phyloP scores from a whole-genome alignment of 2,113 vertebrate genomes.

The Coracopsis vasa region DNA sequence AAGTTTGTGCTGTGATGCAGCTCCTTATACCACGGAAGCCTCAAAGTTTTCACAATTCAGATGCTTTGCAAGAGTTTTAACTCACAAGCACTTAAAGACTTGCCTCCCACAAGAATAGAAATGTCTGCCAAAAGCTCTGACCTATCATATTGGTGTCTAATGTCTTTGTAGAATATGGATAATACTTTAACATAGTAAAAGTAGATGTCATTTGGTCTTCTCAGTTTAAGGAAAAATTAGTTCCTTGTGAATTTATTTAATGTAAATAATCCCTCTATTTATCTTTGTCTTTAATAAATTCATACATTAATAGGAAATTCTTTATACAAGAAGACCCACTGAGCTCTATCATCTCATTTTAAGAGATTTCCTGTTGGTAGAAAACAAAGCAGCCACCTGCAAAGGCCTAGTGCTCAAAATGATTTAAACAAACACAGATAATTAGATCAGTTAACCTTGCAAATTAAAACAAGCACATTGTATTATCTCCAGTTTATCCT shows the following conservation, averaged over 20 bases:
- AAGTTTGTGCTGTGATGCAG: neutral
- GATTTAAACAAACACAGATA: slow-evolving; percentile 79
- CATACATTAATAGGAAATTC: slow-evolving; percentile 72
- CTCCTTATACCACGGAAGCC: neutral
- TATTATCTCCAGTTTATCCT: slow-evolving; percentile 77
- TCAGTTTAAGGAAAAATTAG: neutral
- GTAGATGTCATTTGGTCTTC: neutral
- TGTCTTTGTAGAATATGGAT: neutral
- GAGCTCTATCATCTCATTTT: slow-evolving; percentile 72
- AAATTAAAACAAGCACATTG: slow-evolving; percentile 80
- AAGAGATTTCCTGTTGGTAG: slow-evolving; percentile 76
- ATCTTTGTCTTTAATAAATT: slow-evolving; percentile 76
- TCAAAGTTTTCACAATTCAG: neutral
- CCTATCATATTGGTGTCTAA: neutral
- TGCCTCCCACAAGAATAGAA: neutral
- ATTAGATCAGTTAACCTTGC: slow-evolving; percentile 81
- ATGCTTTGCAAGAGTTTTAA: neutral
- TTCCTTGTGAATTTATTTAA: slow-evolving; percentile 65
- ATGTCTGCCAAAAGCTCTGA: neutral
- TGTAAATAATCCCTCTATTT: slow-evolving; percentile 74
- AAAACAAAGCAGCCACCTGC: slow-evolving; percentile 79
- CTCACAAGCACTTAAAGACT: neutral
- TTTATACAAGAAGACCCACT: slow-evolving; percentile 67
- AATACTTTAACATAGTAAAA: neutral
- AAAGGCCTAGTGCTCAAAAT: slow-evolving; percentile 59